Conservation (phyloP, 2,888 invertebrate species). For the Drosophila pseudotakahashii region DNA sequence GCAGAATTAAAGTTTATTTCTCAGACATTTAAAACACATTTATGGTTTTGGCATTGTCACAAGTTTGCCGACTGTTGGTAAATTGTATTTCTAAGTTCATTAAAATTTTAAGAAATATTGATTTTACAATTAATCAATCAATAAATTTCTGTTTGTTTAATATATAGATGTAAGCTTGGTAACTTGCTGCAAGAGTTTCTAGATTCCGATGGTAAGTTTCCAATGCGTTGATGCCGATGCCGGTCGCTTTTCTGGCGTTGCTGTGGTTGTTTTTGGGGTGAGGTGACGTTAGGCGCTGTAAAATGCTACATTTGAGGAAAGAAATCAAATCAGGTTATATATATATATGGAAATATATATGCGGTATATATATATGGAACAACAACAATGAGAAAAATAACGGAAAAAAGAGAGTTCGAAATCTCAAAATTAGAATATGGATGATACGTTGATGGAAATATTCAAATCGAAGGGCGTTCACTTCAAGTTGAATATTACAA, state of each 20-base stretch:
- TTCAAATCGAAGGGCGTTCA: slow-evolving; percentile 61
- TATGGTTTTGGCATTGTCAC: slow-evolving; percentile 64
- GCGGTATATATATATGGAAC: slow-evolving; percentile 51
- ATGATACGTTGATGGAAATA: slow-evolving; percentile 46
- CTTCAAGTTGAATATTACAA: slow-evolving; percentile 69
- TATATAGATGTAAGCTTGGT: slow-evolving; percentile 47
- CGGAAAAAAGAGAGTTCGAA: slow-evolving; percentile 43
- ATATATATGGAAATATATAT: slow-evolving; percentile 56
- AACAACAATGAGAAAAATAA: slow-evolving; percentile 55
- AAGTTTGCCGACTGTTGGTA: slow-evolving; percentile 70
- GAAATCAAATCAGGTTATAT: slow-evolving; percentile 77
- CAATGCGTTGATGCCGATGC: slow-evolving; percentile 37
- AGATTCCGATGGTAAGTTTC: slow-evolving; percentile 52
- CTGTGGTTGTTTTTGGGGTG: slow-evolving; percentile 34
- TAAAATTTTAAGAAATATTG: slow-evolving; percentile 67
- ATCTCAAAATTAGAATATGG: slow-evolving; percentile 50
- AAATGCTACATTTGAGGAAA: slow-evolving; percentile 78
- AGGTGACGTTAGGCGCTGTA: slow-evolving; percentile 64
- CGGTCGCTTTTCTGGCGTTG: slow-evolving; percentile 41
- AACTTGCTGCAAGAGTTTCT: slow-evolving; percentile 40
- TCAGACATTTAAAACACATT: slow-evolving; percentile 15
- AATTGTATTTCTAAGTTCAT: slow-evolving; percentile 68
- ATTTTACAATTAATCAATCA: slow-evolving; percentile 70
- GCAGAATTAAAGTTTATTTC: not conserved
- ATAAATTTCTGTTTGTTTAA: slow-evolving; percentile 53